Conservation (phyloP, 2,888 invertebrate genomes). For the Nephrocerus scutellatus region DNA sequence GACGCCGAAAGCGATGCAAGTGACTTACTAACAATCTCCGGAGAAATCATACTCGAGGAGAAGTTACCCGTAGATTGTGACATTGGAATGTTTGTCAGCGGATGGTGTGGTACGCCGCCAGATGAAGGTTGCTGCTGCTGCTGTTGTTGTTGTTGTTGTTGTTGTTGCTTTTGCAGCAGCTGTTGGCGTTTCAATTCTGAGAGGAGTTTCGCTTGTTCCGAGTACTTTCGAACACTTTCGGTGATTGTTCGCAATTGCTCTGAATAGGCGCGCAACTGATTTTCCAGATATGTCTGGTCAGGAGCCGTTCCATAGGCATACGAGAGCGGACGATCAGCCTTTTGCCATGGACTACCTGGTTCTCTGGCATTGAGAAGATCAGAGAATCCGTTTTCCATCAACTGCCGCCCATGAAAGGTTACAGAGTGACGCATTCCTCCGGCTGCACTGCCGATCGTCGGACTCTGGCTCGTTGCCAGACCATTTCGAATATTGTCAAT, state of each 20-base stretch:
- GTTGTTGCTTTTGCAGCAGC: slow-evolving; percentile 34
- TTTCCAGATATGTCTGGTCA: slow-evolving; percentile 46
- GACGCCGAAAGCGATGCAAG: slow-evolving; percentile 35
- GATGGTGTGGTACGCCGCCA: background rate
- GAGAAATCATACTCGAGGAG: slow-evolving; percentile 40
- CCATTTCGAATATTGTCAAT: slow-evolving; percentile 35
- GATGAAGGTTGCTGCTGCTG: slow-evolving; percentile 5
- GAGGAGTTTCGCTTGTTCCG: slow-evolving; percentile 45
- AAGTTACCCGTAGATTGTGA: slow-evolving; percentile 32
- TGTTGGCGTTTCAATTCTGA: slow-evolving; percentile 46
- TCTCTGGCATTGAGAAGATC: slow-evolving; percentile 15
- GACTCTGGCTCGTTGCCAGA: too few relatives aligned
- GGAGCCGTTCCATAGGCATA: slow-evolving; percentile 43
- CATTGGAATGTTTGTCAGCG: slow-evolving; percentile 22
- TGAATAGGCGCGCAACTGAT: slow-evolving; percentile 45
- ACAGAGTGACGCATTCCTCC: slow-evolving; percentile 42
- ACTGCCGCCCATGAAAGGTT: slow-evolving; percentile 42
- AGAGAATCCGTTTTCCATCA: slow-evolving; percentile 23
- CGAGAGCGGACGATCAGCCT: slow-evolving; percentile 40
- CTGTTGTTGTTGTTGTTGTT: slow-evolving; percentile 12
- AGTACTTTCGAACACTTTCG: slow-evolving; percentile 47
- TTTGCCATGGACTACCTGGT: slow-evolving; percentile 21
- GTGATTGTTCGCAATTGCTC: slow-evolving; percentile 46
- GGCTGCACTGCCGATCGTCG: too few relatives aligned
- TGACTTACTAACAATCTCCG: slow-evolving; percentile 43